A percentile compares a stretch with the other conserved stretches of the same genome.
Conservation (phyloP, 1,140 invertebrate genomes). For the Pseudomyrmex gracilis region DNA sequence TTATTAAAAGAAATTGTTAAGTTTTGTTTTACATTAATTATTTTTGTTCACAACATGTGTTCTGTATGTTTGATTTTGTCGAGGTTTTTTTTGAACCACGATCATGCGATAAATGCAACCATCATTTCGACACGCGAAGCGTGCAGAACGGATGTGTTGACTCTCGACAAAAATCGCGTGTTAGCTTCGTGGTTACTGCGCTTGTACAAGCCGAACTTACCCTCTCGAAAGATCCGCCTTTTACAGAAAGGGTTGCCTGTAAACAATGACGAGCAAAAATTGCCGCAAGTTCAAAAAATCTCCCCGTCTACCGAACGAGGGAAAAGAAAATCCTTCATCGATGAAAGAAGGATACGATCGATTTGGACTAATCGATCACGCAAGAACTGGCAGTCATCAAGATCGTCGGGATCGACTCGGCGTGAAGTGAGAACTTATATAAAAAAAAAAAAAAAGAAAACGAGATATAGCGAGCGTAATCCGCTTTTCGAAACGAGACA, state of each 20-base stretch:
- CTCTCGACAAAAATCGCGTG: slow-evolving; percentile 4
- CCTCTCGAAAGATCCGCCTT: slow-evolving; percentile 53
- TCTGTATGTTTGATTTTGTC: not conserved
- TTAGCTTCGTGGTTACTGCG: slow-evolving; percentile 22
- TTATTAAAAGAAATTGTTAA: not conserved
- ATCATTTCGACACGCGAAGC: not conserved
- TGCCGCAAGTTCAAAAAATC: slow-evolving; percentile 13
- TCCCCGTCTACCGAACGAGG: slow-evolving; percentile 5
- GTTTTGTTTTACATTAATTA: not conserved
- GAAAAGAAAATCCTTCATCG: not conserved
- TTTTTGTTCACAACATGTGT: not conserved
- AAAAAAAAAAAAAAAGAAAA: slow-evolving; percentile 62
- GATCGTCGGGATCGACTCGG: slow-evolving; percentile 38
- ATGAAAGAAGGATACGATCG: slow-evolving; percentile 22
- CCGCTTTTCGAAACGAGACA: slow-evolving; percentile 82
- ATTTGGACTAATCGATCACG: slow-evolving; percentile 61
- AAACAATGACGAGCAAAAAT: slow-evolving; percentile 74
- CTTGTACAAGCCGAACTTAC: slow-evolving; percentile 50
- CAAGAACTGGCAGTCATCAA: slow-evolving; percentile 31
- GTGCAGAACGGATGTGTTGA: not conserved
- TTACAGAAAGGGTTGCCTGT: slow-evolving; percentile 45
- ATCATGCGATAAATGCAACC: not conserved
- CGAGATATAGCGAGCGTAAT: slow-evolving; percentile 77
- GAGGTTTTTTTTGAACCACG: not conserved
- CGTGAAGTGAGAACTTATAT: slow-evolving; percentile 33